phyloP scores from a whole-genome alignment of 1,140 invertebrate genomes.

The Lasioglossum albipes region DNA sequence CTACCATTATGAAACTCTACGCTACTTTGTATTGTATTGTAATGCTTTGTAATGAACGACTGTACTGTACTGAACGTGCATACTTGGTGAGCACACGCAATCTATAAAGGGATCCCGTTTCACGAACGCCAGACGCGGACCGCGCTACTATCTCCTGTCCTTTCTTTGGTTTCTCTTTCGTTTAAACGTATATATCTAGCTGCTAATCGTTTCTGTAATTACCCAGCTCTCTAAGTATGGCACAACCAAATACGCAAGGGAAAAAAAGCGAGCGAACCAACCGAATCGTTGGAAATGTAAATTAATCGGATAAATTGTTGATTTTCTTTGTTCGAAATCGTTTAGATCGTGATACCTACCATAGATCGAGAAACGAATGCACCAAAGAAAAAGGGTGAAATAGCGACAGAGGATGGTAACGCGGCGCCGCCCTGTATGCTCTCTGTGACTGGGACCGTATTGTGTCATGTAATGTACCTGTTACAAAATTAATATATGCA shows the following conservation, averaged over 20 bases:
- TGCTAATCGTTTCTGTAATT: not conserved
- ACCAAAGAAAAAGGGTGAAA: not conserved
- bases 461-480: conserved; percentile 62
- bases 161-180: too few relatives aligned
- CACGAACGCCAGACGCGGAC: conserved; percentile 54
- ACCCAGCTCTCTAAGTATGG: too few relatives aligned
- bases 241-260: too few relatives aligned
- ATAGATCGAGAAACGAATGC: not conserved
- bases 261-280: too few relatives aligned
- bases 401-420: not conserved
- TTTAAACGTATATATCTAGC: not conserved
- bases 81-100: conserved; percentile 70
- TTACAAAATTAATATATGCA: conserved; percentile 70
- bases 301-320: too few relatives aligned
- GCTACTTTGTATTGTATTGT: conserved; percentile 77
- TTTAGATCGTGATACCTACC: too few relatives aligned
- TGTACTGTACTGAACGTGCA: conserved; percentile 69
- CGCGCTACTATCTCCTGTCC: not conserved
- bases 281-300: too few relatives aligned
- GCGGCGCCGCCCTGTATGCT: conserved; percentile 39
- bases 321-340: too few relatives aligned
- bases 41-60: conserved; percentile 71
- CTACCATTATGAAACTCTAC: conserved; percentile 76
- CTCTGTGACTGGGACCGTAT: conserved; percentile 52
- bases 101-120: conserved; percentile 60